Conservation (phyloP, 2,888 invertebrate genomes). For the Odontothrips loti region DNA sequence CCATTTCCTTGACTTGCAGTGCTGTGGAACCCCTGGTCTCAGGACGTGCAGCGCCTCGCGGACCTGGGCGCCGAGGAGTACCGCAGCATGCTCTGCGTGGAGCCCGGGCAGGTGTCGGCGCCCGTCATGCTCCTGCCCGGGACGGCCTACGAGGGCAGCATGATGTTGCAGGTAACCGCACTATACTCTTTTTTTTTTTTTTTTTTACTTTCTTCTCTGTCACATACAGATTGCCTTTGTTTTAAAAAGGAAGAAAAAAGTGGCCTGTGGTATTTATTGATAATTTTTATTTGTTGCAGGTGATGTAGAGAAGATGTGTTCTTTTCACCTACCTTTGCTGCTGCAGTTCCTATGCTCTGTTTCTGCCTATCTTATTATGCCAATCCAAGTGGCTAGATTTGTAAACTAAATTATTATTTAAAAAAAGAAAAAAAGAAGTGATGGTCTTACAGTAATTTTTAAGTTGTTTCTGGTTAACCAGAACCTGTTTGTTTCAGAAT, state of each 20-base stretch:
- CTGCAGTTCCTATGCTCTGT: background rate
- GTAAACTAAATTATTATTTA: background rate
- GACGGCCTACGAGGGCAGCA: slow-evolving; percentile 87
- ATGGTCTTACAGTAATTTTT: too few species aligned
- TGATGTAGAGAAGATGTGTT: background rate
- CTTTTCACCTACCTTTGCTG: background rate
- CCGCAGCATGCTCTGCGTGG: slow-evolving; percentile 94
- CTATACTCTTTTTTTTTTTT: background rate
- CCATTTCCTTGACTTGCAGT: too few species aligned
- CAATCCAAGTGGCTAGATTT: background rate
- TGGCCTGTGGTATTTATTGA: background rate
- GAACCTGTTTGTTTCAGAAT: too few species aligned
- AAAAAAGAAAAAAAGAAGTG: background rate
- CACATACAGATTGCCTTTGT: background rate
- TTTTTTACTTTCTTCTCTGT: background rate
- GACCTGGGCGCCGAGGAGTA: slow-evolving; percentile 98
- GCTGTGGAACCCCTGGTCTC: slow-evolving; percentile 96
- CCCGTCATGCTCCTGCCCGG: slow-evolving; percentile 84
- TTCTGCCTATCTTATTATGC: background rate
- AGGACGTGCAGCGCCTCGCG: slow-evolving; percentile 84
- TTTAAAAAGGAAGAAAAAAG: background rate
- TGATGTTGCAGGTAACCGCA: slow-evolving; percentile 71
- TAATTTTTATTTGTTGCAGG: background rate
- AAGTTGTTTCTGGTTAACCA: too few species aligned
- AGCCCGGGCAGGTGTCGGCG: slow-evolving; percentile 84